Conservation (phyloP, 2,113 vertebrate species). For the Hassar affinis region DNA sequence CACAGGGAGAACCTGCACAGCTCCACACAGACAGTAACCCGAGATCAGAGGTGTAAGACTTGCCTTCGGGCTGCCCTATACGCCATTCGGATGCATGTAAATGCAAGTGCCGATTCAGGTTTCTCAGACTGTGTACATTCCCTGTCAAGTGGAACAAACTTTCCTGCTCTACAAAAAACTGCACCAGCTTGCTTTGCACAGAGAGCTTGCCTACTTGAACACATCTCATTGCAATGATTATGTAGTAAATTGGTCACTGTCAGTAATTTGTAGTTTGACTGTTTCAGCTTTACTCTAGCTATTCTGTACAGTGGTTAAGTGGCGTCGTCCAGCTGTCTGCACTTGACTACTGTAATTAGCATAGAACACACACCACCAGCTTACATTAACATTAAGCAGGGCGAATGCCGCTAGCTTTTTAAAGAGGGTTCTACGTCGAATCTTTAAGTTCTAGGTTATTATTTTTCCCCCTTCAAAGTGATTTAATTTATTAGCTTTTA, state of each 20-base stretch:
- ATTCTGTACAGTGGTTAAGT: slow-evolving; percentile 29
- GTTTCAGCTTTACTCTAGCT: slow-evolving; percentile 27
- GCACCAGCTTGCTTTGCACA: slow-evolving; percentile 1
- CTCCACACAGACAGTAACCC: neutral
- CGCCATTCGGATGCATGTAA: neutral
- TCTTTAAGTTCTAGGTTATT: neutral
- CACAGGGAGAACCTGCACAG: neutral
- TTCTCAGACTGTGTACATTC: slow-evolving; percentile 17
- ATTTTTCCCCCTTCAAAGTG: neutral
- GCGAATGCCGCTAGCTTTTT: neutral
- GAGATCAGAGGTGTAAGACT: neutral
- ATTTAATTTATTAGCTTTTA: neutral
- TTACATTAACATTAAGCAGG: neutral
- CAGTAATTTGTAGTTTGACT: slow-evolving; percentile 38
- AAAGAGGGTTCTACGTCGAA: neutral
- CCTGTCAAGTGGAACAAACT: slow-evolving; percentile 12
- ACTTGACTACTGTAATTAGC: slow-evolving; percentile 22
- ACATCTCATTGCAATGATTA: slow-evolving; percentile 25
- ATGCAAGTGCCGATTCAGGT: neutral
- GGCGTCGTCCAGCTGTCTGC: slow-evolving; percentile 37
- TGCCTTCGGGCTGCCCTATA: neutral
- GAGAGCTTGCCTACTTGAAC: slow-evolving; percentile 19
- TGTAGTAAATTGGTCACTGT: slow-evolving; percentile 30
- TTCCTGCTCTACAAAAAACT: slow-evolving; percentile 9
- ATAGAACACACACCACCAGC: slow-evolving; percentile 13